Evolutionary conservation across 2,797 vertebrate genomes (phyloP).

Genomic region (Australoheros facetus): DNA sequence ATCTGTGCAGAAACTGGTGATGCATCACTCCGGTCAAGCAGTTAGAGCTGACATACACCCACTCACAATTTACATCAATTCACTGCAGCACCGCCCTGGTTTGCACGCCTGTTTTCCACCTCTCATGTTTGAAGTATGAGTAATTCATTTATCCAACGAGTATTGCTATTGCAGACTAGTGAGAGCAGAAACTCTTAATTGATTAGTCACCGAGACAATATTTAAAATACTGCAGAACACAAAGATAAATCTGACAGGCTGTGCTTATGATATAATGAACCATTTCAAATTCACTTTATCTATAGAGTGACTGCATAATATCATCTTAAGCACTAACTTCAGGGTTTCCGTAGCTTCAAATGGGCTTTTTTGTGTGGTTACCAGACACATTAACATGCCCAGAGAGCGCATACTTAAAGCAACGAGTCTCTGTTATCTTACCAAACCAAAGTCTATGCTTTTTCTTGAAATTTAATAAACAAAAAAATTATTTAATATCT

Average conservation of each 20-base stretch:
- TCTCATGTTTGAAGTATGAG: neutral
- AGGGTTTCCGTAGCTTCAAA: too few species aligned
- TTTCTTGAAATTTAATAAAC: rapidly evolving
- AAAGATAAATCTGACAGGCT: neutral
- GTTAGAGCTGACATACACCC: neutral
- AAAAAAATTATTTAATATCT: too few species aligned
- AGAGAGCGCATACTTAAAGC: neutral
- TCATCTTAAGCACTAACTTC: neutral
- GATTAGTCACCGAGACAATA: neutral
- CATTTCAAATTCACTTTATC: neutral
- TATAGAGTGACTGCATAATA: neutral
- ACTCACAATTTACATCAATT: rapidly evolving
- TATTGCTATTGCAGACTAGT: neutral
- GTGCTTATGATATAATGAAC: neutral
- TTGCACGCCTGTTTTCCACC: neutral
- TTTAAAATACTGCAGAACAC: neutral
- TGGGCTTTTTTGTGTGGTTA: too few species aligned
- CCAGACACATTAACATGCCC: too few species aligned
- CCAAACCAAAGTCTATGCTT: neutral
- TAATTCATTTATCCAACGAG: neutral
- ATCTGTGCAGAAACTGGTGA: neutral
- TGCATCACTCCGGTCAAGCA: neutral
- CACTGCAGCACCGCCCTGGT: neutral
- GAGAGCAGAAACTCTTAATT: neutral
- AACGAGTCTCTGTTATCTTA: neutral